A percentile compares a stretch with the other conserved stretches of the same genome.
Conservation (phyloP, 2,113 vertebrate genomes). For the Gambusia affinis region DNA sequence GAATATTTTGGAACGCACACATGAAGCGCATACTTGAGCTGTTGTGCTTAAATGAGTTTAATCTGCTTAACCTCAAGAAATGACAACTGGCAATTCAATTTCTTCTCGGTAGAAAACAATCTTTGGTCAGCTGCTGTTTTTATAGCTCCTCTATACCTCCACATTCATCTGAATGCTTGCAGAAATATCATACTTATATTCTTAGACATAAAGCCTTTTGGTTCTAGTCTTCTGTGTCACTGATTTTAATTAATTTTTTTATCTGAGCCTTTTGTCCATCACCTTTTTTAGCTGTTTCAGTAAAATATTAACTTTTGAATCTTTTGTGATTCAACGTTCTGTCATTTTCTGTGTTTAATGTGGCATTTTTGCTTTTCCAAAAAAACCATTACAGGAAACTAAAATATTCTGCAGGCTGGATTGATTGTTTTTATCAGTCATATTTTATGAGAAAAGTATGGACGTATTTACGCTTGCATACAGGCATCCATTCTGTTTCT, state of each 20-base stretch:
- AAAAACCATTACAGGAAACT: too few relatives aligned
- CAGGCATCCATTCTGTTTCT: too few relatives aligned
- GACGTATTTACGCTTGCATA: too few relatives aligned
- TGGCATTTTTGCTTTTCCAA: too few relatives aligned
- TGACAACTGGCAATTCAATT: slow-evolving; percentile 31
- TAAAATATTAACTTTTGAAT: neutral
- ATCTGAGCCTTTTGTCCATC: neutral
- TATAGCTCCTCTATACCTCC: slow-evolving; percentile 36
- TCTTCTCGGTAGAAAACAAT: slow-evolving; percentile 26
- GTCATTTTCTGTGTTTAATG: neutral
- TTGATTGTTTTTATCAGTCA: too few relatives aligned
- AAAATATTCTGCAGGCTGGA: too few relatives aligned
- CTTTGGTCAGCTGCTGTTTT: slow-evolving; percentile 28
- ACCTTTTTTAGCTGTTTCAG: neutral
- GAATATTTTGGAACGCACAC: neutral
- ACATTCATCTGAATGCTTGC: slow-evolving; percentile 47
- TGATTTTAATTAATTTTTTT: neutral
- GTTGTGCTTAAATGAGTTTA: slow-evolving; percentile 59
- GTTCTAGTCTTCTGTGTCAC: slow-evolving; percentile 6
- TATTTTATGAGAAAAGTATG: too few relatives aligned
- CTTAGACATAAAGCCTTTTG: slow-evolving; percentile 28
- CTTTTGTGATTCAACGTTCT: neutral
- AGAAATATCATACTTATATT: slow-evolving; percentile 37
- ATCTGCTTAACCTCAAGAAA: slow-evolving; percentile 47
- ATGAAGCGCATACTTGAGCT: neutral